Base-by-base conservation (phyloP, 2,113 vertebrate species). In the Mionectes macconnelli region DNA sequence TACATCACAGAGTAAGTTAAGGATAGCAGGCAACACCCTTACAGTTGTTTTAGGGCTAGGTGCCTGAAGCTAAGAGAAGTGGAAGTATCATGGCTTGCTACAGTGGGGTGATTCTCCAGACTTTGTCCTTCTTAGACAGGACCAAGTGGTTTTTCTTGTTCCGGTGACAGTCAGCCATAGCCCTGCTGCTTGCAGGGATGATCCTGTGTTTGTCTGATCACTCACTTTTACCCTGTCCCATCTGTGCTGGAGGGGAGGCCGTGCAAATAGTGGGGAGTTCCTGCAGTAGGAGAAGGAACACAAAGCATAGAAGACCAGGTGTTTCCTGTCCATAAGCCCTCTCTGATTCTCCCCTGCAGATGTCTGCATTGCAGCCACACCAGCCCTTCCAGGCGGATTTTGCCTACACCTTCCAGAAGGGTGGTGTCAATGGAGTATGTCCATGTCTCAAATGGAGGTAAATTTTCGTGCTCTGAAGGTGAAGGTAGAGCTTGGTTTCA, bases 361-460 rank as follows among this genome's bases (percentile, higher is more conserved):
- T 42, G 6, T 22, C 28, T 66, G 14, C 15, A 8, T 57, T 86
- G 84, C 59, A 80, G 13, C 28, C 28, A 57, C 17, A 25, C 8
- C 22, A 53, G 12, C 18, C 24, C 23, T 69, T 90, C 52, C 33
- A 68, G 7, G 15, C 14, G 21, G 12, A 9, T 39, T 96, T 73
- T 47, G 4, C 28, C 40, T 60, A 12, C 6, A n/a, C 10, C 4
- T 2, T 52, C 13, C 17, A 31, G n/a, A 67, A 72, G 23, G 35
- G 7, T 0, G 0, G 13, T 79, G 11, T 68, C 18, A 50, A 9
- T 31, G 30, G 20, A 49, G 2, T 28, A 14, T 19, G 12, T 59
- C 40, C 8, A 13, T 74, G 66, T 49, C 50, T 69, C 31, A 40
- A 7, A 21, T 1, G 3, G 67, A 49, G 10, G 18, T 23, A 77